Evolutionary conservation across 2,113 vertebrate genomes (phyloP).

Genomic region (Leiothrix lutea): DNA sequence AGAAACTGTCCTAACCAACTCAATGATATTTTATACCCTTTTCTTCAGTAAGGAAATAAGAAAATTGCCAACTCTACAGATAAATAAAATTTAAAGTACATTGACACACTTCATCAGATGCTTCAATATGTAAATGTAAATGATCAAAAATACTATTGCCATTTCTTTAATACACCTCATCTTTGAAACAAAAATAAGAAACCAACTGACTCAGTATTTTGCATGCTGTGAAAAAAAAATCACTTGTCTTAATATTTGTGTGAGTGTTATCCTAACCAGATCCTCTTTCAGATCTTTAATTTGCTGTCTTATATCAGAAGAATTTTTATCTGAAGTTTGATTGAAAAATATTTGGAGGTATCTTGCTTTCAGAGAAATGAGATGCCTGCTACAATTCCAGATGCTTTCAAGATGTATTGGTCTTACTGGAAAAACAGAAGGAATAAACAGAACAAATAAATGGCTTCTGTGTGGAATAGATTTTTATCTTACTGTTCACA

Average conservation of each 20-base stretch:
- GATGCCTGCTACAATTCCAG: neutral
- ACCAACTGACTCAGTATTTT: neutral
- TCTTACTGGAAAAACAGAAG: neutral
- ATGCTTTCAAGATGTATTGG: neutral
- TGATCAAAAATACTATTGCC: neutral
- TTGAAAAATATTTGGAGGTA: neutral
- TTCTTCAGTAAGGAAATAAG: neutral
- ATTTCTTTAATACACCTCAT: neutral
- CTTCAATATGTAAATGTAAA: accelerated
- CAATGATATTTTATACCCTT: neutral
- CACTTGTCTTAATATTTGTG: neutral
- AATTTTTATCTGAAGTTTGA: neutral
- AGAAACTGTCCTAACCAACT: neutral
- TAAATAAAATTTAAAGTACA: neutral
- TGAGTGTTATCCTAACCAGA: neutral
- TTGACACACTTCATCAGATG: neutral
- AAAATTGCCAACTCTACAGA: neutral
- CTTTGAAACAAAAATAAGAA: neutral
- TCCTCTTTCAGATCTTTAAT: neutral
- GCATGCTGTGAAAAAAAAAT: neutral
- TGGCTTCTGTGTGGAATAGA: neutral
- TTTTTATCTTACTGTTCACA: neutral
- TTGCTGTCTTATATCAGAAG: neutral
- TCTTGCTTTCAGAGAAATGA: neutral
- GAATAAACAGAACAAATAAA: neutral